phyloP scores from a whole-genome alignment of 1,140 invertebrate species.

The Sinella curviseta region DNA sequence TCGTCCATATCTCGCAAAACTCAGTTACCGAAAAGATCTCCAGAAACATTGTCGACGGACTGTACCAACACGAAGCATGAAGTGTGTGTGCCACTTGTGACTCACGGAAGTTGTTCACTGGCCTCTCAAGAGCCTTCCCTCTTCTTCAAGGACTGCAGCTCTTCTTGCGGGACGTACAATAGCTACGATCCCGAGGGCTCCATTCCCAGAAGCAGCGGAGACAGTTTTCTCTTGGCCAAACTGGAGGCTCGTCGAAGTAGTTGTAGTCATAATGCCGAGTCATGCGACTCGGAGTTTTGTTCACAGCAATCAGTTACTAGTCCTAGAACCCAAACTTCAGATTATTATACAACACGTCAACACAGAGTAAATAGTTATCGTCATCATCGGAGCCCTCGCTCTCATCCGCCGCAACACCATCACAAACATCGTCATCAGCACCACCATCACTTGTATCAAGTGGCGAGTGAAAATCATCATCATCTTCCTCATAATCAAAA shows the following conservation, averaged over 20 bases:
- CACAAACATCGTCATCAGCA: neutral
- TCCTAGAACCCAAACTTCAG: neutral
- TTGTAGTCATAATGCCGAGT: neutral
- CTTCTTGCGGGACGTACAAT: neutral
- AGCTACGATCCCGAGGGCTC: neutral
- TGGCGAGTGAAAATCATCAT: constrained; percentile 2
- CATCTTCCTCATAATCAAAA: neutral
- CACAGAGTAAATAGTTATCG: neutral
- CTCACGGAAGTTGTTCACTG: neutral
- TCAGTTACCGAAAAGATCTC: constrained; percentile 14
- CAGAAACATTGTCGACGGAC: constrained; percentile 2
- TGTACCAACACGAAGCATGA: neutral
- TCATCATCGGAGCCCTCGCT: neutral
- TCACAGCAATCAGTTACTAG: neutral
- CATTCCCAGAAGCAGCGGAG: neutral
- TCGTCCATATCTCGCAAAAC: neutral
- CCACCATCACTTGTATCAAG: neutral
- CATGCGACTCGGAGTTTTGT: neutral
- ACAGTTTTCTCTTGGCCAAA: neutral
- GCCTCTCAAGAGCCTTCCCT: neutral
- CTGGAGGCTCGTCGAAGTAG: neutral
- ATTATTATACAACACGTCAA: neutral
- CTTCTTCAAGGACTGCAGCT: neutral
- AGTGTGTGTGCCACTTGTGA: neutral
- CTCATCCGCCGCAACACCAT: too few relatives aligned